phyloP scores from a whole-genome alignment of 2,797 vertebrate genomes.

The Sardinella longiceps region DNA sequence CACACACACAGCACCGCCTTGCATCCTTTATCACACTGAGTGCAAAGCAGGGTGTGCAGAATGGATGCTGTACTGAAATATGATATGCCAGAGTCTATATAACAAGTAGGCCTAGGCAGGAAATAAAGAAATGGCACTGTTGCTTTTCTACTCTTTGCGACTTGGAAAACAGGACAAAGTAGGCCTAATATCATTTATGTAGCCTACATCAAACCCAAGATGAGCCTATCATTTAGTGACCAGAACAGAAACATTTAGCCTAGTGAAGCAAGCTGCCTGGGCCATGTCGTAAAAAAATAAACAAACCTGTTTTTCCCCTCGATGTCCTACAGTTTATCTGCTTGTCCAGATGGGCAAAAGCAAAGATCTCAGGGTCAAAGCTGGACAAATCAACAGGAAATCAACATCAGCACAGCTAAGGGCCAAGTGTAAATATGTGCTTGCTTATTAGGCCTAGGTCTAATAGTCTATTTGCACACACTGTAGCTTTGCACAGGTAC shows the following conservation, averaged over 20 bases:
- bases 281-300: not conserved
- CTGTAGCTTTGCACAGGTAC: not conserved
- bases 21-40: not conserved
- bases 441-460: no score
- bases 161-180: no score
- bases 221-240: no score
- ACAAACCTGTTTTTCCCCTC: not conserved
- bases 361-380: not conserved
- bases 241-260: no score
- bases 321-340: not conserved
- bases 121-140: not conserved
- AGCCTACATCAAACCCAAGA: not conserved
- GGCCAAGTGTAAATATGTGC: not conserved
- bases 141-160: not conserved
- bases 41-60: not conserved
- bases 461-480: slow-evolving; percentile 4
- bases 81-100: not conserved
- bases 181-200: not conserved
- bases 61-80: no score
- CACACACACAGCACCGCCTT: not conserved
- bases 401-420: not conserved
- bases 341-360: not conserved
- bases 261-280: not conserved
- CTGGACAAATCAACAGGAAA: not conserved
- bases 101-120: not conserved